Base-by-base conservation (phyloP, 2,113 vertebrate species). In the Thamnaconus septentrionalis region DNA sequence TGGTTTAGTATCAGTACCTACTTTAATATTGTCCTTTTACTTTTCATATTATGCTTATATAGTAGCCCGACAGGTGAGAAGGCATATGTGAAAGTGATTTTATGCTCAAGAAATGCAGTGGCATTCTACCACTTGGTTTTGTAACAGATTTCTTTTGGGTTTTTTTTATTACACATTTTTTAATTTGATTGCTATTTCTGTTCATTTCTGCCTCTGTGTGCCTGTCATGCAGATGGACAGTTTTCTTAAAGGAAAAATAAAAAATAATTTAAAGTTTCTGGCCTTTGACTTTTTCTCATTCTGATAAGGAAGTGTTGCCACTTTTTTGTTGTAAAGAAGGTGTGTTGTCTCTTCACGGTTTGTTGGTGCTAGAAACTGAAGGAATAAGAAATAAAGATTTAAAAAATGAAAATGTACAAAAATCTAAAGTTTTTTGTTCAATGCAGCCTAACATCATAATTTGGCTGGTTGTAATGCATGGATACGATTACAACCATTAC, bases 171-270 rank as follows among this genome's bases (percentile, higher is more conserved):
- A 68, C 45, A 31, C 53, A 66, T 46, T 65, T 6, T 59, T 77
- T 77, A 39, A 77, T 87, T 82, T 83, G 78, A 80, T 74, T 81
- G 72, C 70, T 70, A 64, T 12, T 77, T 83, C n/a, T 31, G 18
- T 31, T 31, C 18, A 67, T 49, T 77, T 82, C 53, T 76, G 81
- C 51, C 11, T 66, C 64, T 71, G 58, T n/a, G 0, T 68, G 56
- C 75, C 60, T 55, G 66, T 62, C 61, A 39, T 67, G 54, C 69
- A 79, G 74, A 55, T 59, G 64, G 69, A 31, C 18, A 77, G 61
- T 80, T 86, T 86, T 84, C 84, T 84, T 87, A 64, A 82, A 84
- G 85, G 71, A 82, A 89, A 89, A 87, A 77, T 56, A 79, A 78
- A 48, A 71, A 52, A 59, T 31, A 44, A 45, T 12, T 46, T 55